These are phyloP conservation scores for Sapajus apella DNA, from an alignment of 2,113 vertebrate species.

Conservation along the genomic window DNA sequence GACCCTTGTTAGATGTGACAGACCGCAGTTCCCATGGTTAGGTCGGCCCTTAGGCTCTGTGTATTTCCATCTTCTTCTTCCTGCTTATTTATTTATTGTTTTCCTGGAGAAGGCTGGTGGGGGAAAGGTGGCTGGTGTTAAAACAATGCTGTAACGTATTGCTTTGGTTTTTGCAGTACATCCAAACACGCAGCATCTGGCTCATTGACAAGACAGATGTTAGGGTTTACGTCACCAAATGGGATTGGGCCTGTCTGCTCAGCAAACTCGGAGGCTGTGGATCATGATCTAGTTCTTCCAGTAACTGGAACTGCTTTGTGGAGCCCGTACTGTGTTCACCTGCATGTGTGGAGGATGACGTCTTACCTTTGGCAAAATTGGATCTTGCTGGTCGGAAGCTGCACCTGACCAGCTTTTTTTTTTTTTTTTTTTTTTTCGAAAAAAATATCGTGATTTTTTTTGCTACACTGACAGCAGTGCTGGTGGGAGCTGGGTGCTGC, in stretches of 20 bases:
- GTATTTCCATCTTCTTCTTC: neutral
- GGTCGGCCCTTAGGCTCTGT: too few species aligned
- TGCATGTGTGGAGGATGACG: neutral
- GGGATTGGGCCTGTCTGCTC: constrained; percentile 51
- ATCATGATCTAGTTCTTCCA: neutral
- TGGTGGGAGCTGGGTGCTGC: neutral
- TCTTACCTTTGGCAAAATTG: neutral
- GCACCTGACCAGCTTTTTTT: neutral
- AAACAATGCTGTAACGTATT: neutral
- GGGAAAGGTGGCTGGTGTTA: neutral
- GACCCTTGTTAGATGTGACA: rapidly evolving
- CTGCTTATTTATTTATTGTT: too few species aligned
- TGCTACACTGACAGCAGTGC: neutral
- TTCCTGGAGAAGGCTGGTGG: neutral
- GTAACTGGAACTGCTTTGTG: neutral
- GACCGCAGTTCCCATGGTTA: neutral
- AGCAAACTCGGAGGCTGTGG: neutral
- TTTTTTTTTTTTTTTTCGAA: neutral
- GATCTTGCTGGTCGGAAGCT: neutral
- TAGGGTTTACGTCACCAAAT: constrained; percentile 47
- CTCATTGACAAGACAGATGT: constrained; percentile 55
- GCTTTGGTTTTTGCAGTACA: neutral
- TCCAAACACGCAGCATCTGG: neutral
- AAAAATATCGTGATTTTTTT: constrained; percentile 69
- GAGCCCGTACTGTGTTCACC: neutral